Evolutionary conservation across 2,113 vertebrate species (phyloP).

Genomic region (Pagrus major): DNA sequence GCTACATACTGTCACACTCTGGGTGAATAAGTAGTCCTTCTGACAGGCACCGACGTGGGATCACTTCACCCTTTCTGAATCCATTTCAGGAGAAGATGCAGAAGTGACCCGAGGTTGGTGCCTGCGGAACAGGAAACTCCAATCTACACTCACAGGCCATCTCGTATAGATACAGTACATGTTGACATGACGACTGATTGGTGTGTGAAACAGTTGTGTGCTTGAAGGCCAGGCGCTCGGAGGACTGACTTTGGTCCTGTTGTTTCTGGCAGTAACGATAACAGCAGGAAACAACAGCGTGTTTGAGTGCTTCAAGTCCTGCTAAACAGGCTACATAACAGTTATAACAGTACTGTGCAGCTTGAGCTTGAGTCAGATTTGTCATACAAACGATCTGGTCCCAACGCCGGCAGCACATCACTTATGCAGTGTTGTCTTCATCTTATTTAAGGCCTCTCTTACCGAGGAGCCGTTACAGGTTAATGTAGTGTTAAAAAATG

Average conservation of each 20-base stretch:
- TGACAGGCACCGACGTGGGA: constrained; percentile 45
- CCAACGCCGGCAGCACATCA: constrained; percentile 25
- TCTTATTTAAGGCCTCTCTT: constrained; percentile 28
- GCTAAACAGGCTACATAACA: neutral
- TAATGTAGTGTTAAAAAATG: constrained; percentile 33
- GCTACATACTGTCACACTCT: constrained; percentile 80
- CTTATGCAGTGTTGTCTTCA: constrained; percentile 5
- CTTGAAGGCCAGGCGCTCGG: constrained; percentile 59
- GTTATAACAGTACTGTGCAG: constrained; percentile 1
- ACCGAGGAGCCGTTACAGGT: constrained; percentile 1
- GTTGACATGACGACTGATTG: constrained; percentile 47
- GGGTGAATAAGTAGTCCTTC: constrained; percentile 55
- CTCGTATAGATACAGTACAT: constrained; percentile 66
- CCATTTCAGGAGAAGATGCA: constrained; percentile 29
- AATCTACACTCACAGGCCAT: constrained; percentile 38
- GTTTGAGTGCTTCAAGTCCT: constrained; percentile 29
- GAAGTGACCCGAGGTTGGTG: constrained; percentile 41
- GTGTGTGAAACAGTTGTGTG: constrained; percentile 71
- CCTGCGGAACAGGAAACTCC: constrained; percentile 26
- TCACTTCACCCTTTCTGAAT: constrained; percentile 39
- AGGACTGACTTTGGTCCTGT: constrained; percentile 58
- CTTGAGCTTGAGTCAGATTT: constrained; percentile 33
- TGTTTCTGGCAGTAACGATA: constrained; percentile 54
- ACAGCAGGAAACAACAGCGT: constrained; percentile 48
- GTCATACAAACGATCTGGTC: constrained; percentile 36